phyloP scores from a whole-genome alignment of 2,797 vertebrate genomes.

The Pseudochromis fuscus region DNA sequence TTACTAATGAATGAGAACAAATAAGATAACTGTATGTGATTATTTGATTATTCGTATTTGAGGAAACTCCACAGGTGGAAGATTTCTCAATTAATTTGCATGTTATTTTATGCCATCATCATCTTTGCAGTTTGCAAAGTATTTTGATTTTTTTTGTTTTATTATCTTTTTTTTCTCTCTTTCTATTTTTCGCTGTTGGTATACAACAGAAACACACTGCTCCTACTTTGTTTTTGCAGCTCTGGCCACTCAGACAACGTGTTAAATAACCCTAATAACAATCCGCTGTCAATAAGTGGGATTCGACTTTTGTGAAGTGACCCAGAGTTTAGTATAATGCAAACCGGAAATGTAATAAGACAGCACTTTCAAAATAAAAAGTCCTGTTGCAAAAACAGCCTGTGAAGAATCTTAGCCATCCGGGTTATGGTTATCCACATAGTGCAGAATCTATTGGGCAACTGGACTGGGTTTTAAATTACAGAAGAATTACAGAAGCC shows the following conservation, averaged over 20 bases:
- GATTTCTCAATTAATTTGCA: not conserved
- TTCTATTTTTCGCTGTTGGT: not conserved
- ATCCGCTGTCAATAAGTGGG: no score
- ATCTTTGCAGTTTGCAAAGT: not conserved
- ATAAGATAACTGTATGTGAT: no score
- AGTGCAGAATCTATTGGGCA: no score
- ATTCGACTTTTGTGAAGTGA: conserved; percentile 17
- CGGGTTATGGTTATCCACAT: no score
- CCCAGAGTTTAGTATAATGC: not conserved
- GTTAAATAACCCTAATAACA: no score
- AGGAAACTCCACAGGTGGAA: not conserved
- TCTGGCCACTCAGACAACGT: no score
- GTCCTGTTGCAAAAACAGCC: not conserved
- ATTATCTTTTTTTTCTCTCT: not conserved
- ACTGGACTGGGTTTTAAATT: no score
- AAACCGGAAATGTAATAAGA: conserved; percentile 23
- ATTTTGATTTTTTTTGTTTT: not conserved
- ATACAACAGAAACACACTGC: no score
- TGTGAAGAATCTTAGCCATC: not conserved
- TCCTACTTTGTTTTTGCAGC: no score
- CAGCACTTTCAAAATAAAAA: conserved; percentile 43
- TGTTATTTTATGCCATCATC: not conserved
- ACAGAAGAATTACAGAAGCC: no score
- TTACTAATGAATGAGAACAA: not conserved
- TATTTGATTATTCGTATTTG: no score